Evolutionary conservation across 2,113 vertebrate species (phyloP), one percentile per base, ranked within the genome.

Genomic region (Brachypodius melanocephalos): DNA sequence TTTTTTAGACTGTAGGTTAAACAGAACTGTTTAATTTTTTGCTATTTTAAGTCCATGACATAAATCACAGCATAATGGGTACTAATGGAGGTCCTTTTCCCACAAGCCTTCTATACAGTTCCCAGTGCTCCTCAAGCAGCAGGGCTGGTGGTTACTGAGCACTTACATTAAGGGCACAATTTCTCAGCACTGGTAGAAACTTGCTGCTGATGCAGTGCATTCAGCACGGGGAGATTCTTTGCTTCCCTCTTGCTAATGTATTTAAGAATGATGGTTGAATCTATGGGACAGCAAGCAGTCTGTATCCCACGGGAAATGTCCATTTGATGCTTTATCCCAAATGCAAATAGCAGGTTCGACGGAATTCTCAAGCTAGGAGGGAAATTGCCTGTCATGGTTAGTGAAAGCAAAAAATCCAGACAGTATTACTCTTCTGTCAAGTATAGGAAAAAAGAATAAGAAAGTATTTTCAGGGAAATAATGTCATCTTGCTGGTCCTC

Each of bases 1-100:
- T 97, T 96, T 95, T 97, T 97, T 93, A 91, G 95, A 96, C 75
- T 31, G 83, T 95, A 95, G 85, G 93, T 76, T 83, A 63, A 90
- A 88, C n/a, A 74, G 81, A 55, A 81, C 48, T 51, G 62, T 88
- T 86, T 82, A 57, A 85, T 95, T 80, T 96, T 72, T 93, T 79
- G 69, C 90, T 93, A 61, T 95, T 97, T 92, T 92, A 67, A 95
- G 59, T 59, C 40, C 84, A 75, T 81, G 74, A 73, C 45, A 76
- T 85, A 65, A 88, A 86, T 97, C 95, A 86, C 61, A 77, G 73
- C 68, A 48, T 92, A 96, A 93, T 96, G 94, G 91, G 61, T 91
- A 81, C 85, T 84, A 51, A 66, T 62, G 61, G 61, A 87, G 8
- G 36, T 75, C 85, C 83, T 78, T 90, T 94, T 92, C 89, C 77